phyloP scores from a whole-genome alignment of 2,113 vertebrate species.

The Ciconia maguari region DNA sequence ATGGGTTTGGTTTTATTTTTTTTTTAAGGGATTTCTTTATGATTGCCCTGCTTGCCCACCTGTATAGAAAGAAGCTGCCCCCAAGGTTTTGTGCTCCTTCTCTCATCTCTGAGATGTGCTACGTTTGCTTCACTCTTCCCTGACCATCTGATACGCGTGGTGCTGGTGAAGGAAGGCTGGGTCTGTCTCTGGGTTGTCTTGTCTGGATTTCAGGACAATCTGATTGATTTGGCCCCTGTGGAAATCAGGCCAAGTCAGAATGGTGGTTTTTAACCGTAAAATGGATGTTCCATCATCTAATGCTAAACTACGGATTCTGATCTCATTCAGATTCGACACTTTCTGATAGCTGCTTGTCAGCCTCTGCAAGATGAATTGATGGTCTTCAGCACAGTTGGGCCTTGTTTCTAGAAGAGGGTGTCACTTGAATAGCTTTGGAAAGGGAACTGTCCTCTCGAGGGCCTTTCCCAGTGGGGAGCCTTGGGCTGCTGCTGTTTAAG shows the following conservation, averaged over 20 bases:
- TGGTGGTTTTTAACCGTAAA: not conserved
- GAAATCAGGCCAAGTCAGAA: not conserved
- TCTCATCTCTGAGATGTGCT: not conserved
- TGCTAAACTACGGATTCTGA: not conserved
- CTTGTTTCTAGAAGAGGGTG: not conserved
- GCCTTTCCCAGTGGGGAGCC: not conserved
- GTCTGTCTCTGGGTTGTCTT: not conserved
- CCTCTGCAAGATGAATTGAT: not conserved
- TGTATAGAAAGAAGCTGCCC: not conserved
- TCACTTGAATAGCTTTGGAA: not conserved
- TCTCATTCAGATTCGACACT: not conserved
- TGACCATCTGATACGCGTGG: fast-evolving
- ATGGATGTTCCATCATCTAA: not conserved
- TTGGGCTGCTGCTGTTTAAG: not conserved
- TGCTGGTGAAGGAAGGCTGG: not conserved
- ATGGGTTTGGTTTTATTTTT: fast-evolving
- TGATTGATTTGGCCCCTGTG: not conserved
- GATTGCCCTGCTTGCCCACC: not conserved
- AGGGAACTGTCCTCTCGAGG: not conserved
- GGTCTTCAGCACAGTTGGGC: not conserved
- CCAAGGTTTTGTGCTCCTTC: not conserved
- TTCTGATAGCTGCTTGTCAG: not conserved
- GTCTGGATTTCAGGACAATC: not conserved
- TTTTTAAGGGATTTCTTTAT: not conserved
- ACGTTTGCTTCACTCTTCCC: fast-evolving